Base-by-base conservation (phyloP, 2,797 vertebrate species). In the Acrossocheilus fasciatus region DNA sequence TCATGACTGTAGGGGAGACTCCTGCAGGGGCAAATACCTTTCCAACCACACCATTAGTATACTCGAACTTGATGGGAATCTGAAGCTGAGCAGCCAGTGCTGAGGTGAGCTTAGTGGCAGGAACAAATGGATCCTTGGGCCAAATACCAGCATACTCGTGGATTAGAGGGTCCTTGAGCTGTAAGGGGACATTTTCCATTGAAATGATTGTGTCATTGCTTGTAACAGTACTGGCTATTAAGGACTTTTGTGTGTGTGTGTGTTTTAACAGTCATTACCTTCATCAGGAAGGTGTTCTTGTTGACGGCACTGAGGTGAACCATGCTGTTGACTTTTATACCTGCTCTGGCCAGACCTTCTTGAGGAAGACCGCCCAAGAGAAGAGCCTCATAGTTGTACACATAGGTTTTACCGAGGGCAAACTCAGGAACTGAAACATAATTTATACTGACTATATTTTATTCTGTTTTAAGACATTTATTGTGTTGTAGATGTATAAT, bases 291-390 rank as follows among this genome's bases (percentile, higher is more conserved):
- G 73, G 90, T 93, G 87, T 93, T 91, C 43, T 93, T 89, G 80
- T 90, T 45, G 36, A 82, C 89, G 74, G 92, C 91, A 91, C 91
- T 92, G 88, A 97, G 95, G 87, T 94, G 86, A 86, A 96, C 91
- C 93, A 95, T 96, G 94, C 95, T 93, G 81, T 50, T 93, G 83
- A 97, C 85, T 94, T 96, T 96, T 8, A 97, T 87, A 45, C 96
- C 96, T 76, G 95, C 91, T 89, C 94, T 95, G 81, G 94, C 93
- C 88, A 97, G 92, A 89, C 93, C 96, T 70, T 94, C 89, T 75
- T 96, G 95, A 83, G 94, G 94, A 73, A 97, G 90, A 76, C 96
- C 95, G 0, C 94, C 93, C 90, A 95, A 66, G 3, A 96, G 79
- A 17, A 88, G 0, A 43, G 92, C 95, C 82, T 96, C 94, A 95